Conservation (phyloP, 1,140 invertebrate genomes). For the Sweltsa coloradensis region DNA sequence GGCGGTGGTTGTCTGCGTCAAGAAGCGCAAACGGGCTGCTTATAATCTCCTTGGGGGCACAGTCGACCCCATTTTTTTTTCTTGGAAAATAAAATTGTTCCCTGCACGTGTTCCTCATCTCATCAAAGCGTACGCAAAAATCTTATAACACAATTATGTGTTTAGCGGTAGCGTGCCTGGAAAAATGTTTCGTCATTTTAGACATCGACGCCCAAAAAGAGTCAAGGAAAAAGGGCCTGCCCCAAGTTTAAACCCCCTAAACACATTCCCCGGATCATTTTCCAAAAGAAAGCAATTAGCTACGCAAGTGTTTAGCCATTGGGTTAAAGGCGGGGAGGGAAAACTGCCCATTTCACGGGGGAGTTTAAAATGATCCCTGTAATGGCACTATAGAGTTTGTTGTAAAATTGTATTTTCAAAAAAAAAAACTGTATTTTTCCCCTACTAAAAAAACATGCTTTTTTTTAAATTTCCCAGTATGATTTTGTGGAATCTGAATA, state of each 20-base stretch:
- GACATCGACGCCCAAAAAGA: not conserved
- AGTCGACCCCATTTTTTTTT: conserved; percentile 2
- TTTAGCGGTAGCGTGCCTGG: not conserved
- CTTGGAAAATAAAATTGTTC: not conserved
- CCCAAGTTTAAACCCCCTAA: conserved; percentile 14
- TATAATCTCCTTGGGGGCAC: not conserved
- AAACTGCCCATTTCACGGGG: conserved; percentile 10
- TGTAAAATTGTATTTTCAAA: not conserved
- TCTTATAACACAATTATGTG: conserved; percentile 3
- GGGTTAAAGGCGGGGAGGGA: conserved; percentile 18
- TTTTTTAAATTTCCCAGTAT: too few relatives aligned
- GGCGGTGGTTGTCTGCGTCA: conserved; percentile 12
- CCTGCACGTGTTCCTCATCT: conserved; percentile 8
- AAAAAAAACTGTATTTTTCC: too few relatives aligned
- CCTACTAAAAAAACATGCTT: too few relatives aligned
- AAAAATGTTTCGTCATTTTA: not conserved
- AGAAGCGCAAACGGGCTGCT: conserved; percentile 8
- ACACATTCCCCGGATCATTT: conserved; percentile 17
- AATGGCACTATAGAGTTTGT: not conserved
- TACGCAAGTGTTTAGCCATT: conserved; percentile 19
- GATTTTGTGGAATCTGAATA: too few relatives aligned
- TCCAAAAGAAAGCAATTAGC: conserved; percentile 19
- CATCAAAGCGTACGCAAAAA: conserved; percentile 10
- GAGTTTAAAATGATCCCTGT: not conserved
- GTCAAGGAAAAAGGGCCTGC: not conserved